phyloP scores from a whole-genome alignment of 2,888 invertebrate species.

The Blastobasis adustella region DNA sequence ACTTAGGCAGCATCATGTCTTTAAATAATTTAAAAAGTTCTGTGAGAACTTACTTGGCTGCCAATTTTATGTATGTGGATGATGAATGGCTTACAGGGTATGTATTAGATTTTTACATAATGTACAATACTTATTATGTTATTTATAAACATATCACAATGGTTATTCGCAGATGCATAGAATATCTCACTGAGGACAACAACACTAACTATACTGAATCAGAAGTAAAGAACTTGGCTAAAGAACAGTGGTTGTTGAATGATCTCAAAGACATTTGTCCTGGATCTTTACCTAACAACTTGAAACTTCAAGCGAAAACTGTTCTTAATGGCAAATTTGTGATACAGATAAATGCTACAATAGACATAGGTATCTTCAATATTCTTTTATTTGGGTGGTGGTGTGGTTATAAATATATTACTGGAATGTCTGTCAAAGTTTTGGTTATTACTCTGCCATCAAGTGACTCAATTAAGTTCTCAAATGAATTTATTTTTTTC shows the following conservation, averaged over 20 bases:
- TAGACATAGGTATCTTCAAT: constrained; percentile 75
- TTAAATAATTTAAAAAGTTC: constrained; percentile 21
- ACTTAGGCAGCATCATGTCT: constrained; percentile 20
- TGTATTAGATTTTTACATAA: constrained; percentile 10
- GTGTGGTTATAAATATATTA: neutral
- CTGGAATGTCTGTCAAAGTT: neutral
- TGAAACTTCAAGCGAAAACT: constrained; percentile 58
- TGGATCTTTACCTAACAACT: constrained; percentile 74
- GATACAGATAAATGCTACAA: constrained; percentile 76
- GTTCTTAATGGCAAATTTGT: constrained; percentile 72
- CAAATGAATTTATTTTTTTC: no score
- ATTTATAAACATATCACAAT: neutral
- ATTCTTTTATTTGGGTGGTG: neutral
- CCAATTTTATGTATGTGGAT: constrained; percentile 48
- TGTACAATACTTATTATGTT: neutral
- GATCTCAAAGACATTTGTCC: constrained; percentile 78
- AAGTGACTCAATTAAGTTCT: no score
- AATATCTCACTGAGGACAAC: constrained; percentile 65
- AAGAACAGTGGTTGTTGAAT: constrained; percentile 79
- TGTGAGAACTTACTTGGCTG: constrained; percentile 42
- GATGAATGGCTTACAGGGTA: constrained; percentile 62
- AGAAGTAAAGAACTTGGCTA: constrained; percentile 74
- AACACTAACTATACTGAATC: constrained; percentile 45
- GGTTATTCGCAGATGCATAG: constrained; percentile 56
- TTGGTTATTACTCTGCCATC: no score